Conservation (phyloP, 2,797 vertebrate species). For the Emys orbicularis region DNA sequence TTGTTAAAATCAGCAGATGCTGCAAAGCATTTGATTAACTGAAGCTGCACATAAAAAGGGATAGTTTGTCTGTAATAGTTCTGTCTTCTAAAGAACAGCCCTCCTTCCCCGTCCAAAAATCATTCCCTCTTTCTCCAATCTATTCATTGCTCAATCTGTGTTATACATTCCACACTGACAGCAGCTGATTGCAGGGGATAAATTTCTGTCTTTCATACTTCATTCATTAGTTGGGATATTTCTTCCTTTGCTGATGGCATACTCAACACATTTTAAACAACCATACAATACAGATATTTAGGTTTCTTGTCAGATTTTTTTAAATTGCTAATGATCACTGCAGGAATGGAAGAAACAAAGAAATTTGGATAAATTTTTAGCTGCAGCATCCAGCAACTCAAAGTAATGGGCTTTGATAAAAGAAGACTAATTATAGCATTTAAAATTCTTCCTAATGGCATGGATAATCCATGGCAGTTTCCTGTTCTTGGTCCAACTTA, state of each 20-base stretch:
- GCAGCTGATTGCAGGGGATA: not conserved
- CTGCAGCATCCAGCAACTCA: not conserved
- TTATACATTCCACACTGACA: not conserved
- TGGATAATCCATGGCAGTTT: not conserved
- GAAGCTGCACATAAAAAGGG: not conserved
- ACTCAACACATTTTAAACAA: not conserved
- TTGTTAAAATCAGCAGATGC: constrained; percentile 26
- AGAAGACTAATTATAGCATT: not conserved
- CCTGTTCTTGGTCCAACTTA: not conserved
- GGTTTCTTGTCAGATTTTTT: not conserved
- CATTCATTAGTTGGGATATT: not conserved
- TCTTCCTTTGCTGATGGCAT: not conserved
- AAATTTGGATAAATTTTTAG: not conserved
- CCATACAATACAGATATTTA: not conserved
- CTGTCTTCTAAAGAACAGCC: constrained; percentile 1
- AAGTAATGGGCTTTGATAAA: not conserved
- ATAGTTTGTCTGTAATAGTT: not conserved
- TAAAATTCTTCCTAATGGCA: not conserved
- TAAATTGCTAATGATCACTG: not conserved
- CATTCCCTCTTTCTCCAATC: not conserved
- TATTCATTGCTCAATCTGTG: not conserved
- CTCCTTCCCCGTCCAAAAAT: not conserved
- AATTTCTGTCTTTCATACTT: not conserved
- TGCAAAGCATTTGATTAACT: constrained; percentile 37
- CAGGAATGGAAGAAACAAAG: not conserved